Evolutionary conservation across 2,888 invertebrate species (phyloP).

Genomic region (Formica aserva): DNA sequence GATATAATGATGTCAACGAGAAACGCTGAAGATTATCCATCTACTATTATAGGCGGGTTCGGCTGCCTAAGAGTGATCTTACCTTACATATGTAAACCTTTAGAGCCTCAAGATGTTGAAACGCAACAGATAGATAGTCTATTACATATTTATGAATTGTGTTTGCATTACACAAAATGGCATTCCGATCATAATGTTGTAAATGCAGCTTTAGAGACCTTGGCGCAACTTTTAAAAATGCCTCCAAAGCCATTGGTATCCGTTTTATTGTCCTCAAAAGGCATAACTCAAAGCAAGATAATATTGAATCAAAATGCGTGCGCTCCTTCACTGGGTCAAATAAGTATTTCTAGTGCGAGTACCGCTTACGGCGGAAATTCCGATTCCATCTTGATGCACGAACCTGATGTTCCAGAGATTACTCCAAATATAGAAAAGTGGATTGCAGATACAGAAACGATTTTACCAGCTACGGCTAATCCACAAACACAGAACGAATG

Average conservation of each 20-base stretch:
- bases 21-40: slow-evolving; percentile 72
- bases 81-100: slow-evolving; percentile 86
- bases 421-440: slow-evolving; percentile 80
- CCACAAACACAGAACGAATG: slow-evolving; percentile 58
- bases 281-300: slow-evolving; percentile 83
- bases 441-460: slow-evolving; percentile 77
- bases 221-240: slow-evolving; percentile 87
- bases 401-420: slow-evolving; percentile 78
- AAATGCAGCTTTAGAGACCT: slow-evolving; percentile 93
- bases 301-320: slow-evolving; percentile 67
- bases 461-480: slow-evolving; percentile 64
- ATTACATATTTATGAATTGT: slow-evolving; percentile 91
- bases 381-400: slow-evolving; percentile 75
- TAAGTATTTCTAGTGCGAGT: slow-evolving; percentile 76
- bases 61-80: slow-evolving; percentile 89
- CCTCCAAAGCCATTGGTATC: slow-evolving; percentile 86
- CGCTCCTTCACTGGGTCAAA: slow-evolving; percentile 73
- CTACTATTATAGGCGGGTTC: slow-evolving; percentile 89
- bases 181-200: slow-evolving; percentile 95
- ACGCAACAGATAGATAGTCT: slow-evolving; percentile 77
- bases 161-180: slow-evolving; percentile 89
- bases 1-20: slow-evolving; percentile 66
- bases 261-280: slow-evolving; percentile 85
- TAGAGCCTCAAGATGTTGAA: slow-evolving; percentile 68
- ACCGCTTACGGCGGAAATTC: slow-evolving; percentile 74